phyloP scores from a whole-genome alignment of 2,113 vertebrate genomes.

The Vulpes ferrilata region DNA sequence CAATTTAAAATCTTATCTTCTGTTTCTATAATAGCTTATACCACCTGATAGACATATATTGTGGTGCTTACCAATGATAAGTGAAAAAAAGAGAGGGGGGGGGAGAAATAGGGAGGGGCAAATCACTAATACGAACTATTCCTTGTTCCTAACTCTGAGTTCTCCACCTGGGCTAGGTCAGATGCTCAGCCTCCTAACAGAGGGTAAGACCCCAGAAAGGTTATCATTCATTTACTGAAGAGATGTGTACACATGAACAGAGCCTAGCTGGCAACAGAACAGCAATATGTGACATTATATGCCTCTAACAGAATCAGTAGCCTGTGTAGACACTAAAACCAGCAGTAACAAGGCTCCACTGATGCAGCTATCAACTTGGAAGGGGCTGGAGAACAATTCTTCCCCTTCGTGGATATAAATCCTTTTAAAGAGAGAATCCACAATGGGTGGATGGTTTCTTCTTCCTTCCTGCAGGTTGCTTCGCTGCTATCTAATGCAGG shows the following conservation, averaged over 20 bases:
- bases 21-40: slow-evolving; percentile 17
- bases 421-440: background rate
- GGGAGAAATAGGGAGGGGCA: background rate
- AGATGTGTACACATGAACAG: background rate
- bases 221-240: background rate
- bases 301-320: background rate
- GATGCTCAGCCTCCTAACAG: background rate
- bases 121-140: background rate
- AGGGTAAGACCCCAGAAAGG: background rate
- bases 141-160: background rate
- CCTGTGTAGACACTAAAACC: background rate
- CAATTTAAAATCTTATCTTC: background rate
- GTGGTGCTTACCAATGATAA: background rate
- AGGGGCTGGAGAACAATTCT: background rate
- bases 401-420: background rate
- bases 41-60: background rate
- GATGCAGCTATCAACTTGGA: background rate
- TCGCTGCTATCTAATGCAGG: background rate
- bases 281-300: background rate
- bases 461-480: background rate
- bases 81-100: rapidly evolving
- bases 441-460: background rate
- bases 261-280: background rate
- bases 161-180: background rate
- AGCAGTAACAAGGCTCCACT: background rate